Percentiles rank a stretch among this genome's conserved stretches.
These are phyloP conservation scores for Cygnus olor DNA, from an alignment of 2,797 vertebrate species.

Conservation along the genomic window DNA sequence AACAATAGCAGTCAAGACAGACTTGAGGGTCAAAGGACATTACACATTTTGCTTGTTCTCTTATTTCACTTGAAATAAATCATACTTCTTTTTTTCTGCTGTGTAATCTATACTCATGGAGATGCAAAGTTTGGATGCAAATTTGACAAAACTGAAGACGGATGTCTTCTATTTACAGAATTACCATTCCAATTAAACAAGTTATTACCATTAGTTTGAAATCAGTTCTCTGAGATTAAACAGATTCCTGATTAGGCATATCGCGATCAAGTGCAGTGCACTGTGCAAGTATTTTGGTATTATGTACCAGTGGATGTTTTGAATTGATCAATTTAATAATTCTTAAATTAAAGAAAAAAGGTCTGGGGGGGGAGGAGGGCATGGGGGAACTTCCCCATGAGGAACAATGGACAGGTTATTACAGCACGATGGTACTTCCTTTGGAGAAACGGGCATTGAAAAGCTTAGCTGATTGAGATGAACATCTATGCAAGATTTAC, in stretches of 20 bases:
- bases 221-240: slow-evolving; percentile 22
- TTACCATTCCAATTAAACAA: slow-evolving; percentile 4
- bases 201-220: not conserved
- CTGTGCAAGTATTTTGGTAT: not conserved
- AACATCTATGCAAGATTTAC: not conserved
- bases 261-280: not conserved
- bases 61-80: not conserved
- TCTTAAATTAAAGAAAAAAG: not conserved
- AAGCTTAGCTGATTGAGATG: not conserved
- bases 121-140: not conserved
- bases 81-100: not conserved
- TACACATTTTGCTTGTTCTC: not conserved
- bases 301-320: not conserved
- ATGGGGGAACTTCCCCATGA: not conserved
- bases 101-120: not conserved
- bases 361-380: not conserved
- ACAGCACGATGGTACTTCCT: not conserved
- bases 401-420: slow-evolving; percentile 3
- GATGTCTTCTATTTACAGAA: slow-evolving; percentile 1
- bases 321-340: slow-evolving; percentile 7
- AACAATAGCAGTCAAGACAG: not conserved
- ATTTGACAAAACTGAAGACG: not conserved
- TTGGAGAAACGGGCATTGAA: not conserved
- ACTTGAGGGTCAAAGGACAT: not conserved
- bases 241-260: not conserved